Evolutionary conservation across 2,113 vertebrate genomes (phyloP).

Genomic region (Nibea coibor): DNA sequence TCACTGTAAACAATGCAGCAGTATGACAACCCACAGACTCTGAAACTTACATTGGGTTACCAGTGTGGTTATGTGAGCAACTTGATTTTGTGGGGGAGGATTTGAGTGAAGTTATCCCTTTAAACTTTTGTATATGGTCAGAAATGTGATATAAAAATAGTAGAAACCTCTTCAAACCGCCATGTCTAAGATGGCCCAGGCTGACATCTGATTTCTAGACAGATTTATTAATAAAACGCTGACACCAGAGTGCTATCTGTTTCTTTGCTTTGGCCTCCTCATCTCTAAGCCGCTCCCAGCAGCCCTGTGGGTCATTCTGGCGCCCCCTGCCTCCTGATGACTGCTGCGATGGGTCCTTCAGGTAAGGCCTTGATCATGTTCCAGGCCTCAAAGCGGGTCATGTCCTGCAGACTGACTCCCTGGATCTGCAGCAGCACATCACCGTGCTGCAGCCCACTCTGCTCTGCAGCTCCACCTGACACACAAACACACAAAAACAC

Average conservation of each 20-base stretch:
- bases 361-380: constrained; percentile 90
- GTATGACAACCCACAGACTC: neutral
- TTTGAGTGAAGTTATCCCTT: neutral
- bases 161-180: neutral
- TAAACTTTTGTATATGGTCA: neutral
- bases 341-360: constrained; percentile 83
- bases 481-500: constrained; percentile 39
- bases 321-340: constrained; percentile 76
- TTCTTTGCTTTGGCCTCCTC: neutral
- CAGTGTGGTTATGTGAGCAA: neutral
- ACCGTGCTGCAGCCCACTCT: constrained; percentile 85
- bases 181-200: neutral
- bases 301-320: constrained; percentile 18
- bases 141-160: constrained; percentile 9
- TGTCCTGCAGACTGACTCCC: constrained; percentile 83
- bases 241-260: neutral
- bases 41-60: neutral
- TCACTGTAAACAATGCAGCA: neutral
- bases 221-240: neutral
- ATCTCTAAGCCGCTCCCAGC: neutral
- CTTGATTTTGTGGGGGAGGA: neutral
- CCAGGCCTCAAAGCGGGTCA: constrained; percentile 96
- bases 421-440: constrained; percentile 91
- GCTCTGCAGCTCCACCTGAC: constrained; percentile 86
- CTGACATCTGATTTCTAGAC: neutral